These are phyloP conservation scores for Listronotus oregonensis DNA, from an alignment of 1,140 invertebrate genomes.

Conservation along the genomic window DNA sequence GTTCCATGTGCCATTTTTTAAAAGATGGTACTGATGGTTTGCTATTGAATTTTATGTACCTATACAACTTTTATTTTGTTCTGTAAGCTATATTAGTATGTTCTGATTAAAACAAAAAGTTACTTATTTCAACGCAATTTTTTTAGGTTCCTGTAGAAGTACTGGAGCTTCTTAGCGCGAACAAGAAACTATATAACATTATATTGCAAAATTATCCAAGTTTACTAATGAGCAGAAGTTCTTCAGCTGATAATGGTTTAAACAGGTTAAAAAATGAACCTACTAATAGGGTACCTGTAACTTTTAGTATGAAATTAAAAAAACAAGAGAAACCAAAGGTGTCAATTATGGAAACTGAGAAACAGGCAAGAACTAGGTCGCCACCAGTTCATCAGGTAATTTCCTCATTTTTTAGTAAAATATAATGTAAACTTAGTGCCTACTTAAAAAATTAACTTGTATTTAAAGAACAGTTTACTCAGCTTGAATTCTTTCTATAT, in stretches of 20 bases:
- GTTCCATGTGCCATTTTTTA: too few relatives aligned
- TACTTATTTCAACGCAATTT: not conserved
- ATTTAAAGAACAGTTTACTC: too few relatives aligned
- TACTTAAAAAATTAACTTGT: too few relatives aligned
- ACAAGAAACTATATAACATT: conserved; percentile 71
- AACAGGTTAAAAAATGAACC: conserved; percentile 56
- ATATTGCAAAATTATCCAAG: conserved; percentile 76
- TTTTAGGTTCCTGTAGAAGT: conserved; percentile 67
- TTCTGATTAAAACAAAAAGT: too few relatives aligned
- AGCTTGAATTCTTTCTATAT: too few relatives aligned
- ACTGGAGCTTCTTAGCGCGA: conserved; percentile 66
- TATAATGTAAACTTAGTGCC: too few relatives aligned
- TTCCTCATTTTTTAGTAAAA: too few relatives aligned
- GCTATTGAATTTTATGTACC: too few relatives aligned
- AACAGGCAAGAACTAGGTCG: not conserved
- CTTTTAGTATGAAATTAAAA: conserved; percentile 67
- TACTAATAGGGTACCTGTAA: conserved; percentile 60
- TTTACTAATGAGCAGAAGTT: conserved; percentile 65
- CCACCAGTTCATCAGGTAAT: conserved; percentile 42
- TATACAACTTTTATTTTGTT: too few relatives aligned
- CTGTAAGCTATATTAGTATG: too few relatives aligned
- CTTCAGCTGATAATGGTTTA: conserved; percentile 64
- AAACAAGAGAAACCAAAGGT: conserved; percentile 45
- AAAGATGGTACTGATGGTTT: too few relatives aligned
- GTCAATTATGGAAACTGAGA: not conserved